Percentiles rank a stretch among this genome's conserved stretches.
Evolutionary conservation across 2,888 invertebrate species (phyloP).

Genomic region (Drosophila paranaensis): DNA sequence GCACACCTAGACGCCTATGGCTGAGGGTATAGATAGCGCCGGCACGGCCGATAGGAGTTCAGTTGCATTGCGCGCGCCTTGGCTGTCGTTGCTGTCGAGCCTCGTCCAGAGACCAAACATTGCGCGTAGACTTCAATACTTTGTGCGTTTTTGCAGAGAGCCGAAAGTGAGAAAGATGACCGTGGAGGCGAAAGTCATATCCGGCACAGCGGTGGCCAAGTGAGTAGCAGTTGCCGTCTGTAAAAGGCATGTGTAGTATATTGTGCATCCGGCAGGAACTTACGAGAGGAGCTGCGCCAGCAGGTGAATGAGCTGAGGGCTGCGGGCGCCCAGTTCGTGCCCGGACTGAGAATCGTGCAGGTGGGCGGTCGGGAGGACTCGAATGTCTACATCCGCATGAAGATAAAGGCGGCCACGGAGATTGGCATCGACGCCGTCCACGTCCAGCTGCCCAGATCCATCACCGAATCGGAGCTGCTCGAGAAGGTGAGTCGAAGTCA

Average conservation of each 20-base stretch:
- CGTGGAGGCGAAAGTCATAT: constrained; percentile 86
- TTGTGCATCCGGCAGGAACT: constrained; percentile 86
- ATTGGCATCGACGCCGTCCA: constrained; percentile 95
- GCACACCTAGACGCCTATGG: constrained; percentile 13
- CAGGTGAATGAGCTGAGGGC: constrained; percentile 88
- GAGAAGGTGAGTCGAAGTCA: constrained; percentile 74
- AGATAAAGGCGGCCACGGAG: constrained; percentile 95
- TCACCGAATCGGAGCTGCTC: constrained; percentile 90
- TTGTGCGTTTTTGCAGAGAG: constrained; percentile 57
- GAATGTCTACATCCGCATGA: constrained; percentile 99
- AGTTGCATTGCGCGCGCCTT: constrained; percentile 67
- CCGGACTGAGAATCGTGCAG: constrained; percentile 96
- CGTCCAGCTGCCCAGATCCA: constrained; percentile 91
- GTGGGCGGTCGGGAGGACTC: constrained; percentile 98
- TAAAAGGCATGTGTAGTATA: not conserved
- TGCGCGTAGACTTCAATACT: constrained; percentile 27
- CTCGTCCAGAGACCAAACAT: constrained; percentile 11
- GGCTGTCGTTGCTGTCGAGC: constrained; percentile 46
- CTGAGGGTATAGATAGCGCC: constrained; percentile 70
- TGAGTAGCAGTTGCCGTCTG: constrained; percentile 83
- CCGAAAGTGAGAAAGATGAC: constrained; percentile 67
- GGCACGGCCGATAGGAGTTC: constrained; percentile 22
- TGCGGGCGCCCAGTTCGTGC: constrained; percentile 87
- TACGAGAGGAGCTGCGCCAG: constrained; percentile 88
- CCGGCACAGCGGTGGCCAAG: constrained; percentile 90